Evolutionary conservation across 2,888 invertebrate genomes (phyloP), one percentile per base, ranked within the genome.

Genomic region (Orthosia gracilis): DNA sequence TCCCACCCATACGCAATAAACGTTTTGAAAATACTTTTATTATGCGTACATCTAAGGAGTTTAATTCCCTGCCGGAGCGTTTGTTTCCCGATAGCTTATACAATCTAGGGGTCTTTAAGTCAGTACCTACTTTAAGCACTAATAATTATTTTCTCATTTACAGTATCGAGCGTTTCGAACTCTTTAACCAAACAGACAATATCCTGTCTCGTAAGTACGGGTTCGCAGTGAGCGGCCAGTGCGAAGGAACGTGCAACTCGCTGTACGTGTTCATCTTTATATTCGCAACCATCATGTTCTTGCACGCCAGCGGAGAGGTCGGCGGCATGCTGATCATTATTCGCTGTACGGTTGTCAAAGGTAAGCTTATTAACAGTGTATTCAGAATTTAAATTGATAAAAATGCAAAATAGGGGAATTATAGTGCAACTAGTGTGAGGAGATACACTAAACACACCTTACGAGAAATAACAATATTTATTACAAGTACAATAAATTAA

Each of bases 231-330:
- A 97, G 97, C 83, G 99, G 99, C 78, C 98, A 98, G 94, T 99
- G 99, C 94, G 97, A 98, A 87, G 97, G 97, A 58, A 97, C 98
- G 85, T 99, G 99, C 95, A 96, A 97, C 87, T 98, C 97, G 93
- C 98, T 99, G 91, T 97, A 98, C 92, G 96, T 97, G 90, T 99
- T 99, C 95, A 97, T 95, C 2, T 95, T 94, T 0, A 96, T 99
- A 73, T 99, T 99, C 96, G 98, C 98, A 18, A 96, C 98, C 85
- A 97, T 99, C 91, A 99, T 99, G 92, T 98, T 99, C 94, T 98
- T 98, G 88, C 99, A 99, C 94, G 99, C 99, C 80, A 99, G 98
- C 69, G 98, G 98, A 50, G 99, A 99, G 94, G 99, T 99, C 65
- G 99, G 99, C 75, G 98, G 98, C 66, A 99, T 99, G 97, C 94